A percentile compares a stretch with the other conserved stretches of the same genome.
These are phyloP conservation scores for Sinotaia quadrata DNA, from an alignment of 2,888 invertebrate species.

Conservation along the genomic window DNA sequence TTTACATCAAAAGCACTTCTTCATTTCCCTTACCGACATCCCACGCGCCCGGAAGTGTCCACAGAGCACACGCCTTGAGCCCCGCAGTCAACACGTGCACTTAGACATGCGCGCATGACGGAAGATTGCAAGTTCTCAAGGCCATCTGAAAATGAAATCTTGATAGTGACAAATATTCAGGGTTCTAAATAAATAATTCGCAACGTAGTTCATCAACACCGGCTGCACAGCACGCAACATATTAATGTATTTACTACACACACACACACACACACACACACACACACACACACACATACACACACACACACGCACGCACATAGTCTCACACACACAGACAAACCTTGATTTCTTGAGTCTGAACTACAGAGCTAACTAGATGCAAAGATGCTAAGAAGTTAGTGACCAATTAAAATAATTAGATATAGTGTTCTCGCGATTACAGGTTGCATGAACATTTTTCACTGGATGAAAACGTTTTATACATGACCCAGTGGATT, in stretches of 20 bases:
- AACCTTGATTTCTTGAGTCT: too few species aligned
- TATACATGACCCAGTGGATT: too few species aligned
- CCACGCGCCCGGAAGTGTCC: constrained; percentile 1
- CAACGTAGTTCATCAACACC: background rate
- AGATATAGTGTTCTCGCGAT: too few species aligned
- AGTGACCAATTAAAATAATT: too few species aligned
- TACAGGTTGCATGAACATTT: too few species aligned
- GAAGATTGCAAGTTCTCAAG: background rate
- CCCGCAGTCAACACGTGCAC: constrained; percentile 5
- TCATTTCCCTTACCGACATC: constrained; percentile 12
- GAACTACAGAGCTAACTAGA: too few species aligned
- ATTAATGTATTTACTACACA: background rate
- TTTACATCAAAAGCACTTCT: too few species aligned
- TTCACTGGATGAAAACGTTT: too few species aligned
- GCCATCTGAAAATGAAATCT: constrained; percentile 1
- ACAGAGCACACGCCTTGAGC: constrained; percentile 6
- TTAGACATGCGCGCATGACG: background rate
- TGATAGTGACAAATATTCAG: background rate
- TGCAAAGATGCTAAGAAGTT: too few species aligned
- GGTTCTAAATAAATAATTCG: background rate
- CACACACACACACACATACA: constrained; percentile 7
- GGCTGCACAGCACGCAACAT: background rate
- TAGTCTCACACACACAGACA: background rate
- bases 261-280: constrained; percentile 8
- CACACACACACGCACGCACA: constrained; percentile 1